Percentiles rank a stretch among this genome's conserved stretches.
These are phyloP conservation scores for Drosophila nannoptera DNA, from an alignment of 1,140 invertebrate genomes.

Conservation along the genomic window DNA sequence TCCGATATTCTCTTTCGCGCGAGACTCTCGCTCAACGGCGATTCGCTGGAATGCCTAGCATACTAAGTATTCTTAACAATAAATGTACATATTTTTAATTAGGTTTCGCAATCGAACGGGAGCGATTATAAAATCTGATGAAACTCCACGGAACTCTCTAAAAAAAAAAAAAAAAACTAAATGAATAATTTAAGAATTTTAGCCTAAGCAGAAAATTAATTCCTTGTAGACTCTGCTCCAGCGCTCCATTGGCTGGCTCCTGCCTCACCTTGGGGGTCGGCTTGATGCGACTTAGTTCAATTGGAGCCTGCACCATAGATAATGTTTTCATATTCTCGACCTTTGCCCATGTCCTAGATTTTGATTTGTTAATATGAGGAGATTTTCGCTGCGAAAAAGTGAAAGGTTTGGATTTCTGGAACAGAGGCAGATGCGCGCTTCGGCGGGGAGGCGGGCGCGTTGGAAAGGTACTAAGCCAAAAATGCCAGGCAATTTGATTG, in stretches of 20 bases:
- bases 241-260: too few relatives aligned
- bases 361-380: not conserved
- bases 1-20: not conserved
- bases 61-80: not conserved
- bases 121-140: not conserved
- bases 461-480: slow-evolving; percentile 25
- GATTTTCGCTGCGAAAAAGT: not conserved
- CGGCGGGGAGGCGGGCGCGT: not conserved
- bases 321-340: not conserved
- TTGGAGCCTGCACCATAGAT: too few relatives aligned
- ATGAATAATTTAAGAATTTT: not conserved
- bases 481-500: slow-evolving; percentile 66
- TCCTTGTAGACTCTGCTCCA: too few relatives aligned
- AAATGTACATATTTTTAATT: not conserved
- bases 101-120: not conserved
- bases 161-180: not conserved
- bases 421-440: not conserved
- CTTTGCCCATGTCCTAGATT: not conserved
- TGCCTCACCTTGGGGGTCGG: too few relatives aligned
- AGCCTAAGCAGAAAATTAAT: not conserved
- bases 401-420: slow-evolving; percentile 1
- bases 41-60: too few relatives aligned
- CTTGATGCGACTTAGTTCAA: too few relatives aligned
- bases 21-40: not conserved
- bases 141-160: not conserved